Conservation (phyloP, 2,888 invertebrate species). For the Cataglyphis cursor region DNA sequence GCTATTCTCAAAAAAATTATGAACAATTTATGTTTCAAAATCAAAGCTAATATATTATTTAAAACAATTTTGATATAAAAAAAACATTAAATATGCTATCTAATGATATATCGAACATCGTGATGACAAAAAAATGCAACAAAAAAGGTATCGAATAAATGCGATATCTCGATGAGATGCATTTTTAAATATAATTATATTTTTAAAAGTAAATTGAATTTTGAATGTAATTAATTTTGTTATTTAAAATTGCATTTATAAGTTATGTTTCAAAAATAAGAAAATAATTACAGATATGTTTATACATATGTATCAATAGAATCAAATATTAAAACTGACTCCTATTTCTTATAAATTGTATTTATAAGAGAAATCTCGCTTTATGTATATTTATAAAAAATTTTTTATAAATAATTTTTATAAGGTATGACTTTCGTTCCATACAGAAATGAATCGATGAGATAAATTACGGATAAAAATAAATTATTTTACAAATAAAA, state of each 20-base stretch:
- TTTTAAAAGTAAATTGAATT: no score
- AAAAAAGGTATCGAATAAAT: no score
- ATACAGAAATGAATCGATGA: neutral
- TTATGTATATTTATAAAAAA: neutral
- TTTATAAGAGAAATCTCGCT: neutral
- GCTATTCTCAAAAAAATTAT: neutral
- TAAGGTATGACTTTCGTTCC: neutral
- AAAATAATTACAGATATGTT: neutral
- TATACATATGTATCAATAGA: neutral
- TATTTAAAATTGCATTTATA: neutral
- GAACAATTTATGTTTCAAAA: neutral
- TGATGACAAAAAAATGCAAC: neutral
- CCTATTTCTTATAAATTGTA: neutral
- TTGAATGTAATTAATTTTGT: neutral
- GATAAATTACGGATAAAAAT: conserved; percentile 13
- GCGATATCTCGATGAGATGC: no score
- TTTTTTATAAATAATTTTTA: conserved; percentile 1
- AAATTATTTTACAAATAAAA: conserved; percentile 70
- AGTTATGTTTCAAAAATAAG: neutral
- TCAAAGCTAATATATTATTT: neutral
- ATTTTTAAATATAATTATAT: no score
- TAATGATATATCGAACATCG: neutral
- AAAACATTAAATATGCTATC: neutral
- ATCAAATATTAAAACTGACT: neutral
- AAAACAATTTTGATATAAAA: neutral